Evolutionary conservation across 2,888 invertebrate species (phyloP).

Genomic region (Elaeidobius kamerunicus): DNA sequence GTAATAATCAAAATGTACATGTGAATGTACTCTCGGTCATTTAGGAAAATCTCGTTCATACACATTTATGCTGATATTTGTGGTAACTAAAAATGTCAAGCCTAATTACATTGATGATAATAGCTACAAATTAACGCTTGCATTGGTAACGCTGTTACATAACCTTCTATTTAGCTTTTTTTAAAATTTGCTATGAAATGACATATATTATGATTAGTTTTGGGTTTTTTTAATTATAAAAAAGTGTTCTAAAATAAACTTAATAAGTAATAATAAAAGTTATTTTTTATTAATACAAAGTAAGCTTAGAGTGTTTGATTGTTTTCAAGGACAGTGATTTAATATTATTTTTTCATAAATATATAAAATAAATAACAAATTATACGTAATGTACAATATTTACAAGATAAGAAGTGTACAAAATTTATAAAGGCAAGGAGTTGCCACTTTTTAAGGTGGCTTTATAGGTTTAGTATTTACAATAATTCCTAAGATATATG

Average conservation of each 20-base stretch:
- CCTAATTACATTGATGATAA: background rate
- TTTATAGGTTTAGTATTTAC: conserved; percentile 11
- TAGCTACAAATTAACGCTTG: background rate
- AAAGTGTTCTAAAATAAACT: too few species aligned
- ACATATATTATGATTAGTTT: too few species aligned
- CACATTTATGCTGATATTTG: background rate
- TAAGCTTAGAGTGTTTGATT: background rate
- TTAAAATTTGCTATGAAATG: too few species aligned
- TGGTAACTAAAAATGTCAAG: conserved; percentile 4
- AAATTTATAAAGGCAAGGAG: conserved; percentile 15
- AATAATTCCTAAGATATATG: background rate
- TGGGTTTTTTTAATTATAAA: too few species aligned
- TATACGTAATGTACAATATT: conserved; percentile 15
- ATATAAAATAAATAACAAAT: conserved; percentile 19
- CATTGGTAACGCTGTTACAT: background rate
- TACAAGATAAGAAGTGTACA: conserved; percentile 9
- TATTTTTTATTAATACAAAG: background rate
- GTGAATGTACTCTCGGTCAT: background rate
- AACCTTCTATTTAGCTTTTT: background rate
- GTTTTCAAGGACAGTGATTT: conserved; percentile 1
- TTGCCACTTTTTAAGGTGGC: conserved; percentile 4
- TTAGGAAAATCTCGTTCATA: background rate
- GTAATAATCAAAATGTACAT: background rate
- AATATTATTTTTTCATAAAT: conserved; percentile 1
- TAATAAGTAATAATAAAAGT: too few species aligned